phyloP scores from a whole-genome alignment of 1,140 invertebrate species.

The Archivesica marissinica region DNA sequence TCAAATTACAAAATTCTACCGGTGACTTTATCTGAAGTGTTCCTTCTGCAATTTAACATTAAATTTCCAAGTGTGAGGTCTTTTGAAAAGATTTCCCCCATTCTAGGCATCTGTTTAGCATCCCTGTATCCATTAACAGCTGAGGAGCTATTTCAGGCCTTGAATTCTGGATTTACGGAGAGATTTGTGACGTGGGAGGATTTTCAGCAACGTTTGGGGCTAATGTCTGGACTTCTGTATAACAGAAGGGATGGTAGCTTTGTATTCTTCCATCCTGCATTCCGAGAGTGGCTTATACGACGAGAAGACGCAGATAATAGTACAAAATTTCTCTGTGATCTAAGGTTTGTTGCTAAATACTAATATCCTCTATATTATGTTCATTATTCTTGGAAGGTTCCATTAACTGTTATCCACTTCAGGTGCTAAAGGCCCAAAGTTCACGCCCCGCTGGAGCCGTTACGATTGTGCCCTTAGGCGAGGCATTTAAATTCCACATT shows the following conservation, averaged over 20 bases:
- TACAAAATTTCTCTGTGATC: conserved; percentile 92
- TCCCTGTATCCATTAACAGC: conserved; percentile 93
- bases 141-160: conserved; percentile 96
- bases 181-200: conserved; percentile 84
- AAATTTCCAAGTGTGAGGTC: conserved; percentile 94
- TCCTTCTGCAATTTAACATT: conserved; percentile 96
- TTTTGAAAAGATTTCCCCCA: conserved; percentile 90
- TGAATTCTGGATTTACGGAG: conserved; percentile 92
- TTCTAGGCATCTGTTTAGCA: conserved; percentile 95
- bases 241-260: conserved; percentile 95
- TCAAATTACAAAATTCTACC: conserved; percentile 95
- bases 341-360: conserved; percentile 81
- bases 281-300: conserved; percentile 98
- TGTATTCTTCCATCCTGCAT: conserved; percentile 98
- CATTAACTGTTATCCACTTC: too few species aligned
- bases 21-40: conserved; percentile 95
- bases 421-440: too few species aligned
- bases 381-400: too few species aligned
- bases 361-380: too few species aligned
- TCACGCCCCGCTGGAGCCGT: too few species aligned
- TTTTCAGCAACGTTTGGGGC: conserved; percentile 78
- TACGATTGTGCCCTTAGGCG: too few species aligned
- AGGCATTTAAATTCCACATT: too few species aligned
- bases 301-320: conserved; percentile 93
- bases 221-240: conserved; percentile 90